Base-by-base conservation (phyloP, 2,113 vertebrate species). In the Turdus rufiventris region DNA sequence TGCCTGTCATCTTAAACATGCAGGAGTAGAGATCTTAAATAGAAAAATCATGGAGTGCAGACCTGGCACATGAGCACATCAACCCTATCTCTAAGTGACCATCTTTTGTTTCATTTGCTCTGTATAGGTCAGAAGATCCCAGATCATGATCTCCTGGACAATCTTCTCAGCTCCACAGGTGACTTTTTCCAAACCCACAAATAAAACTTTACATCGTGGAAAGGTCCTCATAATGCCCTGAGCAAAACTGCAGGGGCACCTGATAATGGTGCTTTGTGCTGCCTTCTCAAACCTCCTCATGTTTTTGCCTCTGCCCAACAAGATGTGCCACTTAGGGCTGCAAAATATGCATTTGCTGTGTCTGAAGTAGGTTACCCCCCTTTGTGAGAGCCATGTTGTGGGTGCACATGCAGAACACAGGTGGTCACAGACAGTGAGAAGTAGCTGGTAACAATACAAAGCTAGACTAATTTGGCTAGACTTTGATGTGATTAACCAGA, bases 51-150 rank as follows among this genome's bases (percentile, higher is more conserved):
- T 6, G 18, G 48, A 36, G 16, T 4, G 45, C 18, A 84, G 25
- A 15, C 8, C 17, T 23, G 13, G 8, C 31, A 70, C 25, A 9
- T 9, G 23, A 66, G 25, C 84, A n/a, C 14, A 36, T 12, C 3
- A 5, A 36, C 10, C 12, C 5, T 25, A 9, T 19, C n/a, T 34
- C 33, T 23, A 24, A 31, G 4, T 28, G 7, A 14, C 4, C 0
- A 0, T 51, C 40, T 57, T 75, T 34, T 48, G 13, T 61, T 73
- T 24, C 6, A 36, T 65, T 68, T 87, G 31, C 16, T 40, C 40
- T 51, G 36, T 29, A 36, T 18, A 60, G 23, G 29, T 63, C 20
- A 56, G 18, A 85, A 58, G 10, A 50, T 50, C 18, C 11, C 26
- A 33, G 24, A 18, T 19, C 13, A 25, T 25, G 10, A 42, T 80